Evolutionary conservation across 2,888 invertebrate genomes (phyloP), one percentile per base, ranked within the genome.

Genomic region (Apamea epomidion): DNA sequence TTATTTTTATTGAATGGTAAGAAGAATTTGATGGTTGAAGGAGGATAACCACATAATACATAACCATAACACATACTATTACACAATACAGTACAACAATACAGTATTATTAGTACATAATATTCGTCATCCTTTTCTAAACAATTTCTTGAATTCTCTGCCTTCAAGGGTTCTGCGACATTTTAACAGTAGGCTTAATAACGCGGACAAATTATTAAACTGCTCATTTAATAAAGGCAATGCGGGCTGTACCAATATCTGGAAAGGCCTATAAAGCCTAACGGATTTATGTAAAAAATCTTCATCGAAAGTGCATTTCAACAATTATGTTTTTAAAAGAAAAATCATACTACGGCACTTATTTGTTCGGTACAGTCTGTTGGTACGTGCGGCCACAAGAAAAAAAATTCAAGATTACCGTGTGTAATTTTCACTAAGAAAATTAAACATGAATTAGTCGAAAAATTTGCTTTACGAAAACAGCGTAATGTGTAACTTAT

Each of bases 381-480:
- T n/a, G 45, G 29, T 58, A 76, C 2, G 16, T 68, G 80, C 88
- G 87, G 88, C 69, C 37, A 86, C 69, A 64, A 83, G 51, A 84
- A 86, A 86, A 37, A 45, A 71, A 51, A 72, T 58, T 62, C n/a
- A 29, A 67, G 78, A 86, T 88, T 71, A 82, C 45, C 25, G 1
- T 74, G 68, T 86, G 76, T 80, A 74, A 73, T 81, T 74, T 77
- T 60, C 42, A 70, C 32, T n/a, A 58, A 45, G 71, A 51, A 62
- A 80, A 69, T 32, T 71, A 80, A 75, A 82, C 69, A 82, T 67
- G 74, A 78, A 48, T 73, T 72, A 18, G 62, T 60, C 25, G 12
- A 62, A 58, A 69, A 68, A 80, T 64, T 76, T 76, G 60, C 42
- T 70, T 73, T 64, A 69, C 21, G n/a, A 60, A 72, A 54, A 58